Percentiles rank a stretch among this genome's conserved stretches.
Conservation (phyloP, 2,113 vertebrate genomes). For the Pituophis catenifer region DNA sequence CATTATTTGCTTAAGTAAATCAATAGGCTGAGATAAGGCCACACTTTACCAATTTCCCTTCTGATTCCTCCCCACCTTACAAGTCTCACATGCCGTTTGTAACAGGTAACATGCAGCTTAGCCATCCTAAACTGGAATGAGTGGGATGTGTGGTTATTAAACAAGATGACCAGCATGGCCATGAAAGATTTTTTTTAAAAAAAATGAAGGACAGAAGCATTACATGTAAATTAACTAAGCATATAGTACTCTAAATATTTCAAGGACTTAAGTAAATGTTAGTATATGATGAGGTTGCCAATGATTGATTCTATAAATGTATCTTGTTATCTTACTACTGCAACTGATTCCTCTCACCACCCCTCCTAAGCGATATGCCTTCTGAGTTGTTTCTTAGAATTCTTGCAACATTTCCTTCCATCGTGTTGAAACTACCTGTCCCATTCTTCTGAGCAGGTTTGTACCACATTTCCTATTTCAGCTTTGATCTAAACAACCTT, state of each 20-base stretch:
- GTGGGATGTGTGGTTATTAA: not conserved
- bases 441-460: constrained; percentile 11
- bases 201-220: not conserved
- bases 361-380: not conserved
- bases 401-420: constrained; percentile 20
- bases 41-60: not conserved
- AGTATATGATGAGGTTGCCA: too few relatives aligned
- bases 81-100: not conserved
- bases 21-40: not conserved
- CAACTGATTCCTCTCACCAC: not conserved
- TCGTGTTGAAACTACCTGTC: constrained; percentile 20
- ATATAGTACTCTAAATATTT: not conserved
- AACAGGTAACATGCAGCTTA: not conserved
- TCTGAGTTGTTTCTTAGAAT: not conserved
- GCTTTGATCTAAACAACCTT: constrained; percentile 4
- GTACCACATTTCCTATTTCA: constrained; percentile 9
- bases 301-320: not conserved
- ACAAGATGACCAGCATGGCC: not conserved
- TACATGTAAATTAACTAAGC: not conserved
- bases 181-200: not conserved
- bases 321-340: not conserved
- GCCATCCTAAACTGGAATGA: not conserved
- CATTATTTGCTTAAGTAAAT: not conserved
- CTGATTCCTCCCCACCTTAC: not conserved
- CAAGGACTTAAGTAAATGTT: not conserved